Base-by-base conservation (phyloP, 2,797 vertebrate genomes). In the Sebastes kiyomatsui region DNA sequence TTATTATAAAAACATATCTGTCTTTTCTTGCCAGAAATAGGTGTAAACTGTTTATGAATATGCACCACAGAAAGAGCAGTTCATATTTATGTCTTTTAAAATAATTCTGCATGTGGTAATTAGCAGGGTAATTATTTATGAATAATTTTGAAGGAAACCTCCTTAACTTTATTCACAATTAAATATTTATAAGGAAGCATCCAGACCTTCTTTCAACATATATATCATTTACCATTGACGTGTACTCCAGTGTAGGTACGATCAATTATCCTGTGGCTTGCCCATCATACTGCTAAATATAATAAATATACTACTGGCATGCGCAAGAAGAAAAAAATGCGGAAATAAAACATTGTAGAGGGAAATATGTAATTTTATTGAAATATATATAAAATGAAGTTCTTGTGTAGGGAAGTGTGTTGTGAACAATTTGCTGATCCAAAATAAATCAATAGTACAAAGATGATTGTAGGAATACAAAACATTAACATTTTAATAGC, bases 291-390 rank as follows among this genome's bases (percentile, higher is more conserved):
- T 33, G 5, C 8, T 22, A 22, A 46, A 72, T 12, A 33, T 3
- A 5, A 22, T 28, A 16, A 22, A 9, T 14, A 64, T 54, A 67
- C 27, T 20, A 9, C 7, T n/a, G 20, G 25, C 38, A 54, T 56
- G 5, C 2, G 4, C 7, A 11, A 9, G 6, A 69, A 23, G 7
- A 55, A 23, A 55, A 30, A 56, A 11, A 35, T 58, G 30, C 54
- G 23, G 38, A 56, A 66, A 54, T 22, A 7, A 27, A 4, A 66
- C 54, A 66, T 10, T 16, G 16, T 32, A 74, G 62, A 77, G 74
- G 75, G 73, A 69, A 64, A 77, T 80, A 79, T 75, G 68, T 59
- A 9, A 59, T 82, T 88, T 87, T 68, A 75, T 85, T 90, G 75
- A 89, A 85, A 72, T 81, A 66, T 75, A 85, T 46, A 46, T 56